Percentiles rank a stretch among this genome's conserved stretches.
These are phyloP conservation scores for Phalera bucephala DNA, from an alignment of 2,888 invertebrate genomes.

Conservation along the genomic window DNA sequence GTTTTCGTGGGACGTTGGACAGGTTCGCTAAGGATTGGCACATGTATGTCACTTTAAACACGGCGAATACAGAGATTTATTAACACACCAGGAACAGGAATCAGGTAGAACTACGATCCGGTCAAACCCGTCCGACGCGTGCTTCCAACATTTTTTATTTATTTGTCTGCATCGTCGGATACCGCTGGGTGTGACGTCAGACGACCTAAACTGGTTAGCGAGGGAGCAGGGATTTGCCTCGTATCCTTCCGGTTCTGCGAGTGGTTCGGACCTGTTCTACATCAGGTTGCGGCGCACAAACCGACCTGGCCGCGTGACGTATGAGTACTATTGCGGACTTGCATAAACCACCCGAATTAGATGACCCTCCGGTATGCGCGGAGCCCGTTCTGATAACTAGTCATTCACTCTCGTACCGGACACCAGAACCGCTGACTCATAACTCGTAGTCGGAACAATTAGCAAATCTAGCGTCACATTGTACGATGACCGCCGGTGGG, in stretches of 20 bases:
- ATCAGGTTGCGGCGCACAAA: slow-evolving; percentile 71
- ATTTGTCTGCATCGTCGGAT: slow-evolving; percentile 81
- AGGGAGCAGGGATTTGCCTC: slow-evolving; percentile 82
- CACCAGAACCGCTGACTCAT: slow-evolving; percentile 71
- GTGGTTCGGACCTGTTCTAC: slow-evolving; percentile 79
- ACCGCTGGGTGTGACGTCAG: slow-evolving; percentile 82
- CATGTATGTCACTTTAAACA: slow-evolving; percentile 30
- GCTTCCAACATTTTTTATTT: slow-evolving; percentile 83
- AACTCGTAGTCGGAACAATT: slow-evolving; percentile 71
- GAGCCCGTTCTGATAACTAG: slow-evolving; percentile 41
- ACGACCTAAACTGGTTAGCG: slow-evolving; percentile 82
- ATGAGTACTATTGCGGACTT: slow-evolving; percentile 50
- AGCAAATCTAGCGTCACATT: slow-evolving; percentile 72
- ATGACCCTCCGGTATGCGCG: slow-evolving; percentile 29
- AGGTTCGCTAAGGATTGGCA: neutral
- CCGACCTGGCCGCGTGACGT: slow-evolving; percentile 68
- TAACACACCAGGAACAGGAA: slow-evolving; percentile 80
- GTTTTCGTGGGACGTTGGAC: too few relatives aligned
- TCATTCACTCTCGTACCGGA: slow-evolving; percentile 54
- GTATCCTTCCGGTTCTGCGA: slow-evolving; percentile 83
- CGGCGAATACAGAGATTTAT: too few relatives aligned
- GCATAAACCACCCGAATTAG: slow-evolving; percentile 44
- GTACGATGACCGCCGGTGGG: slow-evolving; percentile 66
- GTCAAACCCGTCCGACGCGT: slow-evolving; percentile 82
- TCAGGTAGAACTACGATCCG: slow-evolving; percentile 83